phyloP scores from a whole-genome alignment of 2,113 vertebrate species.

The Crotalus horridus region DNA sequence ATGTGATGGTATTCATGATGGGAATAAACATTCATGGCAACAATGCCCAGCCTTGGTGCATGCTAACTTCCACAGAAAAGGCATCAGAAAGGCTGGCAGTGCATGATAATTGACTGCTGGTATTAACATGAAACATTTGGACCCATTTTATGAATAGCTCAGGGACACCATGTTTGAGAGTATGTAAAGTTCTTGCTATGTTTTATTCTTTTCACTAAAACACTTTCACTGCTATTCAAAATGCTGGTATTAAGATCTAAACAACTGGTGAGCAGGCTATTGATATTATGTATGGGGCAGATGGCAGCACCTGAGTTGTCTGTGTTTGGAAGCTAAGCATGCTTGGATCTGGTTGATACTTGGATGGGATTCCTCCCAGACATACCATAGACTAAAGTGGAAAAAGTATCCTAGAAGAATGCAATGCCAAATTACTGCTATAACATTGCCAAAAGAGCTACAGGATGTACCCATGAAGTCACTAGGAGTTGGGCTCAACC shows the following conservation, averaged over 20 bases:
- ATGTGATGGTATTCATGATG: not conserved
- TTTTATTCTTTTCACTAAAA: not conserved
- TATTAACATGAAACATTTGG: not conserved
- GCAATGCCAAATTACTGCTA: not conserved
- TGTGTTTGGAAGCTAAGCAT: not conserved
- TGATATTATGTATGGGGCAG: not conserved
- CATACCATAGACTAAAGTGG: not conserved
- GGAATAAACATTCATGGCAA: not conserved
- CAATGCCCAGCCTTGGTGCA: not conserved
- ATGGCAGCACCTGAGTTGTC: not conserved
- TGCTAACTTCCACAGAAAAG: not conserved
- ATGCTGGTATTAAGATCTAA: not conserved
- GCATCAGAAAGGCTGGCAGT: not conserved
- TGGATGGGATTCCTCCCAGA: not conserved
- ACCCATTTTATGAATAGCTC: no score
- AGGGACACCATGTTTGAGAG: no score
- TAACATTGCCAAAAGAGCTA: not conserved
- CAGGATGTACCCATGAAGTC: not conserved
- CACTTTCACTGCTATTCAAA: not conserved
- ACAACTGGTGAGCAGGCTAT: not conserved
- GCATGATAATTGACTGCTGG: not conserved
- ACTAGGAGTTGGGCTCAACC: not conserved
- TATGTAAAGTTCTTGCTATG: not conserved
- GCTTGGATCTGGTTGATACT: not conserved
- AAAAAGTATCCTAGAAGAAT: not conserved